Evolutionary conservation across 1,140 invertebrate genomes (phyloP).

Genomic region (Vanessa tameamea): DNA sequence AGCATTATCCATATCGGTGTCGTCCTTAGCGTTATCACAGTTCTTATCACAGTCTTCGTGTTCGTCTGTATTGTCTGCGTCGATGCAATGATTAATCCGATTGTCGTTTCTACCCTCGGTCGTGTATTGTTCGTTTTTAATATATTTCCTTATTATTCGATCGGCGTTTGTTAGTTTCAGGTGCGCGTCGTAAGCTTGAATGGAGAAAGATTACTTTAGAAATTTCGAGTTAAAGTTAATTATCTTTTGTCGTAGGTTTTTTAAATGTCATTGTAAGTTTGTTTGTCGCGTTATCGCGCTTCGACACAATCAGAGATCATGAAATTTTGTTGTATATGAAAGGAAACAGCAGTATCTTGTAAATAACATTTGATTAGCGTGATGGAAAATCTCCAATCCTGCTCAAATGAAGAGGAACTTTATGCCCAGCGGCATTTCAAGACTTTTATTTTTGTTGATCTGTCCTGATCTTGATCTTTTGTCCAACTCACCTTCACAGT

Average conservation of each 20-base stretch:
- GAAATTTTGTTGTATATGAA: too few relatives aligned
- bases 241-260: too few relatives aligned
- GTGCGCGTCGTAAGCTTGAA: slow-evolving; percentile 63
- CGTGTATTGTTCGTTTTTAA: slow-evolving; percentile 31
- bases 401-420: too few relatives aligned
- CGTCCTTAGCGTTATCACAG: slow-evolving; percentile 23
- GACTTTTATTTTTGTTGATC: too few relatives aligned
- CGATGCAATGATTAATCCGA: slow-evolving; percentile 34
- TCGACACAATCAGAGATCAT: too few relatives aligned
- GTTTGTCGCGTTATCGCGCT: too few relatives aligned
- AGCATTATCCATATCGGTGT: slow-evolving; percentile 18
- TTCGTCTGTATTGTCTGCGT: slow-evolving; percentile 25
- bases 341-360: too few relatives aligned
- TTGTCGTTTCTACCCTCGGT: slow-evolving; percentile 36
- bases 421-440: too few relatives aligned
- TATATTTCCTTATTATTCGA: slow-evolving; percentile 20
- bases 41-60: slow-evolving; percentile 28
- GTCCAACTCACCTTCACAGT: slow-evolving; percentile 78
- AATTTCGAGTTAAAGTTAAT: not conserved
- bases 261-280: too few relatives aligned
- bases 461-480: too few relatives aligned
- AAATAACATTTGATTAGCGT: too few relatives aligned
- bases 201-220: not conserved
- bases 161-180: slow-evolving; percentile 38
- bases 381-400: too few relatives aligned